Base-by-base conservation (phyloP, 2,888 invertebrate genomes). In the Troilus luridus region DNA sequence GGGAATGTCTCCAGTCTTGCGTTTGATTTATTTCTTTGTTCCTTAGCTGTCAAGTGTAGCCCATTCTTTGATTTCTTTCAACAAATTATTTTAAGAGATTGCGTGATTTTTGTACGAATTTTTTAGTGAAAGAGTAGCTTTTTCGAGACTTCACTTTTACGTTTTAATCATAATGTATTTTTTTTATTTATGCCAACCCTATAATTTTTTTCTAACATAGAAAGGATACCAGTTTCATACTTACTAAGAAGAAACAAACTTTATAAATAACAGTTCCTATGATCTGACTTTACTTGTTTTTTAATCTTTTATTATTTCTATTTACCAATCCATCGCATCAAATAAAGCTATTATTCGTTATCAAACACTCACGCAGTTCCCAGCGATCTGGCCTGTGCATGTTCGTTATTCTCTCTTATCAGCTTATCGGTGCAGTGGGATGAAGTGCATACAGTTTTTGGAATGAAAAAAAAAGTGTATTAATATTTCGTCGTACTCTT, bases 351-450 rank as follows among this genome's bases (percentile, higher is more conserved):
- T 67, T 14, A 77, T 41, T 77, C 14, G 41, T 41, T 41, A 77
- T 41, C 24, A 77, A 77, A 27, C 72, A 41, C 72, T 27, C 27
- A 77, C 41, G 17, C 9, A 17, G 27, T 17, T 17, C 24, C 72
- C 27, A 17, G 19, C 8, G 27, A 41, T 41, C 17, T 41, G 19
- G 72, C 8, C 14, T 14, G 41, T 12, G n/a, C 64, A 64, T 21
- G 72, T 77, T 77, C 72, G 72, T 77, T 17, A 77, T 77, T 27
- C 72, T 41, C 72, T 41, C 27, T 41, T 41, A 77, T 77, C 72
- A 77, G 72, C 17, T 77, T 77, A 77, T 77, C 41, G 41, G 72
- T 77, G 72, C 72, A 77, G 14, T 77, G 72, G 72, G 85, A 58
- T 11, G 85, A 85, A 56, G 56, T 85, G 85, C 85, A 85, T 58